Percentiles rank a stretch among this genome's conserved stretches.
phyloP scores from a whole-genome alignment of 2,888 invertebrate species.

The Ectobius pallidus region DNA sequence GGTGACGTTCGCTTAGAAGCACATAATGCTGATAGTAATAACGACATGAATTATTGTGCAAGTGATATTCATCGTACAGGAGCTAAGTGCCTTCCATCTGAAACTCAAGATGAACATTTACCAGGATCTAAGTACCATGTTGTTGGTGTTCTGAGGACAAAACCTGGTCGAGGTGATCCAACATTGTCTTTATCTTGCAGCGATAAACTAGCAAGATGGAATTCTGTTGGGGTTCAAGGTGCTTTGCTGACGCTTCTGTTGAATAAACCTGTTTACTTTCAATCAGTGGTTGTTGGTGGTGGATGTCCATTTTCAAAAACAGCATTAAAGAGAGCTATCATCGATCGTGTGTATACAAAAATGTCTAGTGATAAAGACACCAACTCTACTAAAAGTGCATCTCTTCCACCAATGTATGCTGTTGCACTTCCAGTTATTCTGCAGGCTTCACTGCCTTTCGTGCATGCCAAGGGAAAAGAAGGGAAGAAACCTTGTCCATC shows the following conservation, averaged over 20 bases:
- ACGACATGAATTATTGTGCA: slow-evolving; percentile 40
- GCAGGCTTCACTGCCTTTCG: slow-evolving; percentile 46
- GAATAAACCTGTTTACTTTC: slow-evolving; percentile 69
- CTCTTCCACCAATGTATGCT: slow-evolving; percentile 45
- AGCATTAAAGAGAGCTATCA: slow-evolving; percentile 63
- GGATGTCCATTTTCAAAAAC: slow-evolving; percentile 66
- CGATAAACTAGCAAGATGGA: slow-evolving; percentile 93
- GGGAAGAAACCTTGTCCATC: slow-evolving; percentile 61
- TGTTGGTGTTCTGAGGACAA: slow-evolving; percentile 76
- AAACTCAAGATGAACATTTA: slow-evolving; percentile 64
- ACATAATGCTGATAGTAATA: too few relatives aligned
- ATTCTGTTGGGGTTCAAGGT: slow-evolving; percentile 72
- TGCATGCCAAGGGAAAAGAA: slow-evolving; percentile 29
- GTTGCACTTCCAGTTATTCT: slow-evolving; percentile 45
- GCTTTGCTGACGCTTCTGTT: slow-evolving; percentile 74
- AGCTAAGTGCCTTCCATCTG: slow-evolving; percentile 76
- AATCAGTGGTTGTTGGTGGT: slow-evolving; percentile 73
- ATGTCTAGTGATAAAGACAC: neutral
- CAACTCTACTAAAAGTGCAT: slow-evolving; percentile 41
- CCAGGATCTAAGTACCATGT: slow-evolving; percentile 69
- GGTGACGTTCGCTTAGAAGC: too few relatives aligned
- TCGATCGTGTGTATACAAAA: slow-evolving; percentile 49
- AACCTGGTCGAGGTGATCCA: slow-evolving; percentile 85
- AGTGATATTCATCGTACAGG: slow-evolving; percentile 76
- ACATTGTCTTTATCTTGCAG: slow-evolving; percentile 92